Percentiles rank a stretch among this genome's conserved stretches.
Conservation (phyloP, 2,888 invertebrate species). For the Chaetoderma sp. region DNA sequence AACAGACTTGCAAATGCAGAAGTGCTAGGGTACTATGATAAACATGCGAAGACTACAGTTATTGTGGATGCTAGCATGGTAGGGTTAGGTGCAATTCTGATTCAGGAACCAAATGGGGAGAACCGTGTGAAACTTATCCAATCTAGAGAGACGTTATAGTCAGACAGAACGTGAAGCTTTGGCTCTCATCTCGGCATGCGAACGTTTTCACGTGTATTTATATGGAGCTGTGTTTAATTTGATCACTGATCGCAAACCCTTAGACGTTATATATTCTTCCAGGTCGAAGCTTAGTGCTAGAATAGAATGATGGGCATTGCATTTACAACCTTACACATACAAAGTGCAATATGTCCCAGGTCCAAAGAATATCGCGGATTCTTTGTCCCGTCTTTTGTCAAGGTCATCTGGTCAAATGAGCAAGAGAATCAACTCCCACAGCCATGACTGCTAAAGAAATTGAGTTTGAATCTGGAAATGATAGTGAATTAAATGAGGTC, state of each 20-base stretch:
- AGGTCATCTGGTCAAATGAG: background rate
- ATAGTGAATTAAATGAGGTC: background rate
- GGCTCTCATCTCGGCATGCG: conserved; percentile 19
- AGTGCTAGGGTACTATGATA: background rate
- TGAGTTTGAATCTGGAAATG: background rate
- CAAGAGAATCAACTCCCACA: background rate
- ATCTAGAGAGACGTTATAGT: background rate
- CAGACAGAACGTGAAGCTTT: conserved; percentile 17
- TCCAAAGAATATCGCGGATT: conserved; percentile 3
- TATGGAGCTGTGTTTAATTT: conserved; percentile 19
- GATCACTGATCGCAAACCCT: conserved; percentile 21
- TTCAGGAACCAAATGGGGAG: background rate
- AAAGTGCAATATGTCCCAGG: conserved; percentile 3
- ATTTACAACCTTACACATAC: conserved; percentile 10
- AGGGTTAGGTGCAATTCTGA: background rate
- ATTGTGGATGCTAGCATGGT: conserved; percentile 3
- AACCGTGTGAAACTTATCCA: background rate
- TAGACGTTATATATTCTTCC: conserved; percentile 6
- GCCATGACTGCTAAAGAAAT: background rate
- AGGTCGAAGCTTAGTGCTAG: conserved; percentile 5
- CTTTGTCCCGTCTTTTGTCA: background rate
- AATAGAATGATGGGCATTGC: conserved; percentile 8
- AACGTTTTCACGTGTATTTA: conserved; percentile 22
- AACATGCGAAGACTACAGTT: background rate
- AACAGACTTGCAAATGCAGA: background rate